Evolutionary conservation across 2,797 vertebrate species (phyloP).

Genomic region (Thamnophis elegans): DNA sequence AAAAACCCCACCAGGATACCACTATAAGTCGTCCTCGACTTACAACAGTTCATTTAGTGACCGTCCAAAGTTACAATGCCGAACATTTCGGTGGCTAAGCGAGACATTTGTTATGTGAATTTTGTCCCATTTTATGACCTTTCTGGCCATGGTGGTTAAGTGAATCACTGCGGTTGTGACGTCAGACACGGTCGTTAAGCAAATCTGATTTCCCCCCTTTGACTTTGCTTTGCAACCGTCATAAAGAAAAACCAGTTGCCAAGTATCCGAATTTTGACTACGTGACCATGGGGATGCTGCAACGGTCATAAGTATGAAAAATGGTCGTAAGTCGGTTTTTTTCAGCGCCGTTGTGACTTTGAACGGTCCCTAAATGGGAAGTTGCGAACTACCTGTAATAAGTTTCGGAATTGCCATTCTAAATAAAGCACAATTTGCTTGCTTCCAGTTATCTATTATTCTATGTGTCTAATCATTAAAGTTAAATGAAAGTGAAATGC

Average conservation of each 20-base stretch:
- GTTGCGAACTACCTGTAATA: not conserved
- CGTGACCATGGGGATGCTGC: not conserved
- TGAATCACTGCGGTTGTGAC: not conserved
- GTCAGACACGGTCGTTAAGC: not conserved
- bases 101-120: not conserved
- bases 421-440: slow-evolving; percentile 57
- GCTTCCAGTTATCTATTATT: slow-evolving; percentile 58
- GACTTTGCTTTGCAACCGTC: not conserved
- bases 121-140: not conserved
- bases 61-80: not conserved
- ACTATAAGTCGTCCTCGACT: not conserved
- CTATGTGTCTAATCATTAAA: slow-evolving; percentile 46
- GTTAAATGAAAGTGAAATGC: not conserved
- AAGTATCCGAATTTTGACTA: not conserved
- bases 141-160: not conserved
- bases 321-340: not conserved
- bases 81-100: not conserved
- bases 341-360: not conserved
- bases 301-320: not conserved
- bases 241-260: not conserved
- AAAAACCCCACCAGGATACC: not conserved
- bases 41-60: not conserved
- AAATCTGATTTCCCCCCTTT: not conserved
- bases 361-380: not conserved
- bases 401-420: slow-evolving; percentile 38